These are phyloP conservation scores for Megalurothrips usitatus DNA, from an alignment of 2,888 invertebrate species.

Conservation along the genomic window DNA sequence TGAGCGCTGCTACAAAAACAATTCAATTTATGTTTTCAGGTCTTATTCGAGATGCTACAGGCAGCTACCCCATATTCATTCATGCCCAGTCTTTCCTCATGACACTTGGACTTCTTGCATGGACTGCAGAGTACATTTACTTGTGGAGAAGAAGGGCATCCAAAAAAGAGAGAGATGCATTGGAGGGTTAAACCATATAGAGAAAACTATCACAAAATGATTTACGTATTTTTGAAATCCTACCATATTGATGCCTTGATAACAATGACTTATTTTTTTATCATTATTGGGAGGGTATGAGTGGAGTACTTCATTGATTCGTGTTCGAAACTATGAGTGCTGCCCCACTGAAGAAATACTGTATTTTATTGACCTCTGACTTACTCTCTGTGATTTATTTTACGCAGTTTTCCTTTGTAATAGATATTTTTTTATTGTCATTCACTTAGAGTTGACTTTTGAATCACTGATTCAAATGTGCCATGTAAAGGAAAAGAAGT, in stretches of 20 bases:
- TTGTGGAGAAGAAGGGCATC: slow-evolving; percentile 17
- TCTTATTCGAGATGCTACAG: slow-evolving; percentile 62
- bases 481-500: too few relatives aligned
- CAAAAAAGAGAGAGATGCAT: background rate
- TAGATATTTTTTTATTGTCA: background rate
- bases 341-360: background rate
- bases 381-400: slow-evolving; percentile 1
- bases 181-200: background rate
- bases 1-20: slow-evolving; percentile 19
- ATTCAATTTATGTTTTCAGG: slow-evolving; percentile 52
- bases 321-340: background rate
- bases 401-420: background rate
- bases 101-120: slow-evolving; percentile 62
- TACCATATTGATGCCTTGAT: background rate
- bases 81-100: slow-evolving; percentile 68
- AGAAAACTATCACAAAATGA: background rate
- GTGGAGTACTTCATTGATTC: background rate
- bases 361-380: background rate
- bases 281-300: background rate
- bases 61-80: slow-evolving; percentile 64
- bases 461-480: too few relatives aligned
- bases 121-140: slow-evolving; percentile 60
- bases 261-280: background rate
- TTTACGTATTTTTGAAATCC: background rate
- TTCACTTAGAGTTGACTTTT: background rate